Base-by-base conservation (phyloP, 2,888 invertebrate genomes). In the Netelia melanura region DNA sequence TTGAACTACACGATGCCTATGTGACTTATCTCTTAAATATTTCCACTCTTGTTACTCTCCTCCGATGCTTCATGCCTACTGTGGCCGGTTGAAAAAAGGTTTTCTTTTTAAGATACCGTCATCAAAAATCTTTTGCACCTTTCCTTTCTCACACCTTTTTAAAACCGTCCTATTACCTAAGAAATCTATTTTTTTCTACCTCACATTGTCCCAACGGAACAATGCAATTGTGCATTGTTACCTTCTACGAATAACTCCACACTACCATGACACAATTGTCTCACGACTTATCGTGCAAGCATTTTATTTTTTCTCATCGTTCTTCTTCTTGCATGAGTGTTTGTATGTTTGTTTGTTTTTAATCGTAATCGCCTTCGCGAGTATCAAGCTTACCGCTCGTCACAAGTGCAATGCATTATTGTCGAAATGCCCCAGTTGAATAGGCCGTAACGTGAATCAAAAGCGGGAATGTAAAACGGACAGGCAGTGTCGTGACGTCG, bases 371-470 rank as follows among this genome's bases (percentile, higher is more conserved):
- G 48, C 14, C 48, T 43, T 38, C 84, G 65, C 75, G 84, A 81
- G 79, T 48, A 70, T 44, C 25, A 54, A 62, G 74, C 87, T 90
- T 95, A 98, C 98, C 97, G 96, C 94, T 97, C 97, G 94, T 98
- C 98, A 93, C 98, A 98, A 88, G 96, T 96, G 94, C 98, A 98
- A 91, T 98, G 98, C 95, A 98, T 98, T 87, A 98, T 95, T 21
- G 98, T 98, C 91, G 97, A 98, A 86, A 98, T 96, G 48, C 98
- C 95, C 96, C 97, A 98, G 94, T 98, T 98, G 95, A 97, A 98
- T 54, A 98, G 94, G 58, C 97, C 97, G 91, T 97, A 98, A 91
- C 97, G 97, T 90, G 96, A 96, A 91, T 97, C 96, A 95, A 98
- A 96, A 1, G 96, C 97, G 0, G 96, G 96, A 88, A 98, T 98